Evolutionary conservation across 2,113 vertebrate species (phyloP), one percentile per base, ranked within the genome.

Genomic region (Melanerpes formicivorus): DNA sequence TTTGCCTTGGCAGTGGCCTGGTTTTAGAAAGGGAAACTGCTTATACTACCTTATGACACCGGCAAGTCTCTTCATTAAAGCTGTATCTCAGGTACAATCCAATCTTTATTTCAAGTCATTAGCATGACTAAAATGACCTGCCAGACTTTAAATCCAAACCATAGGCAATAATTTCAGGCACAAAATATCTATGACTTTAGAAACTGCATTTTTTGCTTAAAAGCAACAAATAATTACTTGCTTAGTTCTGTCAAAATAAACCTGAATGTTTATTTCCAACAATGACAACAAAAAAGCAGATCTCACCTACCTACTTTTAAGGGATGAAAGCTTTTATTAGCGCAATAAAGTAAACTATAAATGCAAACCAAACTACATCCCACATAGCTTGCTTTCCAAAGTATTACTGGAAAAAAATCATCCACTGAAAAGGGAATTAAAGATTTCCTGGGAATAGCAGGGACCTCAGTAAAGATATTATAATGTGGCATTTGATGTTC

Each of bases 401-500:
- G 34, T 18, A 26, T 69, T 58, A 54, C 34, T 30, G 25, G 10
- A 73, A 81, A 58, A 58, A 48, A 60, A 19, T n/a, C 19, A 4
- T 34, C 19, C 71, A 18, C 32, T 67, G 63, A 46, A 86, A 90
- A 86, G 70, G 74, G 91, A 93, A 92, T 89, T 84, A 83, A 84
- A 85, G 42, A 71, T 75, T 92, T 91, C 78, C 80, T 74, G 84
- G 90, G 88, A 73, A 90, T 34, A 79, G 69, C 66, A 73, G 52
- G 71, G 64, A 60, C 82, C 91, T 96, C 91, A 83, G 93, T 93
- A 88, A 96, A 95, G 86, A 92, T 95, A 96, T 95, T 95, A 89
- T 87, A 94, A 95, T 96, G 76, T 92, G 91, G 74, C 93, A 94
- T 96, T 96, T 96, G 90, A 94, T 90, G 87, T 93, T 89, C 96